Evolutionary conservation across 2,888 invertebrate genomes (phyloP).

Genomic region (Zeuzera pyrina): DNA sequence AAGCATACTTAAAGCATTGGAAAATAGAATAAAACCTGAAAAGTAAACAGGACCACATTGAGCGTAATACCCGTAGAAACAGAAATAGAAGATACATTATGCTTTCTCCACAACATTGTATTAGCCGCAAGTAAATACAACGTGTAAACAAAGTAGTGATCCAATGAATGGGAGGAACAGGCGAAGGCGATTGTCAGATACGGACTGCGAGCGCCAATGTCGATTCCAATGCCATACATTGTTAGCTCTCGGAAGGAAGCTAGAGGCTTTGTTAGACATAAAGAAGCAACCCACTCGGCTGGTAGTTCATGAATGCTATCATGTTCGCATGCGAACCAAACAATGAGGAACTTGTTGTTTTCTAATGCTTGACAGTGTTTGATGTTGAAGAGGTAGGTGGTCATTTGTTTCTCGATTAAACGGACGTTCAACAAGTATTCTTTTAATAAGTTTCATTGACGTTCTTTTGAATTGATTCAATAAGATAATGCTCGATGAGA

Average conservation of each 20-base stretch:
- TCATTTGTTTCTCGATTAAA: no score
- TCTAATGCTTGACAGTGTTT: no score
- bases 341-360: not conserved
- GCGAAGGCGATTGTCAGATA: slow-evolving; percentile 55
- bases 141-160: slow-evolving; percentile 33
- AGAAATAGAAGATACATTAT: slow-evolving; percentile 2
- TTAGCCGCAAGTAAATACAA: slow-evolving; percentile 8
- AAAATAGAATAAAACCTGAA: no score
- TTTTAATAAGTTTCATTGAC: no score
- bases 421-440: no score
- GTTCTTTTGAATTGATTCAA: no score
- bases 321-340: not conserved
- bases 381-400: no score
- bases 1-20: no score
- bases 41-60: no score
- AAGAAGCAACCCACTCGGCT: slow-evolving; percentile 29
- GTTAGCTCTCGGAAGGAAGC: slow-evolving; percentile 63
- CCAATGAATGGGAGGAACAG: slow-evolving; percentile 64
- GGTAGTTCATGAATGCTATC: slow-evolving; percentile 2
- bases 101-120: slow-evolving; percentile 22
- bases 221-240: slow-evolving; percentile 67
- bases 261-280: slow-evolving; percentile 43
- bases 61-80: no score
- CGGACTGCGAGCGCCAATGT: slow-evolving; percentile 55
- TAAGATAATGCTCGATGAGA: no score